These are phyloP conservation scores for Dromas ardeola DNA, from an alignment of 2,113 vertebrate genomes.

Conservation along the genomic window DNA sequence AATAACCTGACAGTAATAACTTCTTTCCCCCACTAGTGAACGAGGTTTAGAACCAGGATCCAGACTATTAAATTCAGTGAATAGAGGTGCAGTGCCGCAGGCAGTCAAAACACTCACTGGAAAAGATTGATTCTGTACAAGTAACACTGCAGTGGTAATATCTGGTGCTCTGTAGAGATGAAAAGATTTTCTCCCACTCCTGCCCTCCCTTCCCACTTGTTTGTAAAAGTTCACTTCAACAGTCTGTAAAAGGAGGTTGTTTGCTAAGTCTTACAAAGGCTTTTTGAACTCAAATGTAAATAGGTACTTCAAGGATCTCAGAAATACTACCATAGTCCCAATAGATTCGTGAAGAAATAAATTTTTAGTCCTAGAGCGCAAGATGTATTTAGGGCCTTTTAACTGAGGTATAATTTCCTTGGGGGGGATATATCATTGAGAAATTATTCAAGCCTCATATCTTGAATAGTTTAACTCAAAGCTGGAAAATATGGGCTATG, in stretches of 20 bases:
- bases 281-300: conserved; percentile 32
- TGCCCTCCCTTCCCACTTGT: background rate
- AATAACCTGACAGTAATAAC: background rate
- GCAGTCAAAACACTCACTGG: background rate
- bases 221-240: background rate
- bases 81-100: background rate
- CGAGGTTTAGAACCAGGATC: background rate
- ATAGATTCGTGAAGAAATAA: background rate
- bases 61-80: background rate
- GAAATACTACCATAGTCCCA: conserved; percentile 14
- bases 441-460: conserved; percentile 4
- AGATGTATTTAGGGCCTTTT: conserved; percentile 21
- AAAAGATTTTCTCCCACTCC: background rate
- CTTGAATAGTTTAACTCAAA: background rate
- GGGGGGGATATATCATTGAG: background rate
- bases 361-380: background rate
- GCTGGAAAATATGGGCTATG: background rate
- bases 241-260: background rate
- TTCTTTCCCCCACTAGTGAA: background rate
- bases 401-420: background rate
- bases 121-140: background rate
- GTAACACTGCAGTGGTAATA: background rate
- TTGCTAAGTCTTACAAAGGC: background rate
- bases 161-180: background rate
- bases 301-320: conserved; percentile 12